Evolutionary conservation across 2,888 invertebrate species (phyloP).

Genomic region (Mayetiola destructor): DNA sequence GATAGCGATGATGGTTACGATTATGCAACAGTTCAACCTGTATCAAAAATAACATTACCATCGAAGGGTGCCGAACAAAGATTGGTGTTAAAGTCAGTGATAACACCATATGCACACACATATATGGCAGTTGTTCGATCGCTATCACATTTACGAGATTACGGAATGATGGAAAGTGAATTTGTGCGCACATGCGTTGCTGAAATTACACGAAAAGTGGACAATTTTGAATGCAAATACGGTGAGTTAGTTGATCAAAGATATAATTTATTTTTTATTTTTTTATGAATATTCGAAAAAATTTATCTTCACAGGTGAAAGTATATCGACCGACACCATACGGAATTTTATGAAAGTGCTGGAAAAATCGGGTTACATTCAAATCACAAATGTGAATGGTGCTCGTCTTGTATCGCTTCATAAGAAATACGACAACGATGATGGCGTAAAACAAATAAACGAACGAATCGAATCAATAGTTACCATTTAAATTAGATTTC

Average conservation of each 20-base stretch:
- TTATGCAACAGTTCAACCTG: constrained; percentile 19
- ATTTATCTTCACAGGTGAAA: constrained; percentile 53
- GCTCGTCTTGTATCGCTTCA: constrained; percentile 36
- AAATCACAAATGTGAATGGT: constrained; percentile 37
- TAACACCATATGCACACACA: constrained; percentile 60
- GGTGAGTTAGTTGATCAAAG: constrained; percentile 36
- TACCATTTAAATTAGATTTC: no score
- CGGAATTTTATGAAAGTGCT: constrained; percentile 70
- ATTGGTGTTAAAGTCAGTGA: constrained; percentile 41
- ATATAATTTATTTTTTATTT: not conserved
- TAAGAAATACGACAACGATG: constrained; percentile 33
- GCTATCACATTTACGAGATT: constrained; percentile 40
- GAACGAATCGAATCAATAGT: constrained; percentile 24
- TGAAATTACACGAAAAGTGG: constrained; percentile 48
- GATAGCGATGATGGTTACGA: constrained; percentile 25
- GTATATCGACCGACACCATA: constrained; percentile 73
- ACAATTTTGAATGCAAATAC: constrained; percentile 43
- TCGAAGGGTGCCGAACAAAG: constrained; percentile 34
- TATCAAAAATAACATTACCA: constrained; percentile 21
- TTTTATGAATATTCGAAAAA: not conserved
- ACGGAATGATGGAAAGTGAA: constrained; percentile 48
- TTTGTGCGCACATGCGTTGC: constrained; percentile 50
- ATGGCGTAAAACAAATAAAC: constrained; percentile 29
- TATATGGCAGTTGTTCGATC: constrained; percentile 52
- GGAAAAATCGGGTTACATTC: constrained; percentile 66